phyloP scores from a whole-genome alignment of 2,113 vertebrate species.

The Platysteira castanea region DNA sequence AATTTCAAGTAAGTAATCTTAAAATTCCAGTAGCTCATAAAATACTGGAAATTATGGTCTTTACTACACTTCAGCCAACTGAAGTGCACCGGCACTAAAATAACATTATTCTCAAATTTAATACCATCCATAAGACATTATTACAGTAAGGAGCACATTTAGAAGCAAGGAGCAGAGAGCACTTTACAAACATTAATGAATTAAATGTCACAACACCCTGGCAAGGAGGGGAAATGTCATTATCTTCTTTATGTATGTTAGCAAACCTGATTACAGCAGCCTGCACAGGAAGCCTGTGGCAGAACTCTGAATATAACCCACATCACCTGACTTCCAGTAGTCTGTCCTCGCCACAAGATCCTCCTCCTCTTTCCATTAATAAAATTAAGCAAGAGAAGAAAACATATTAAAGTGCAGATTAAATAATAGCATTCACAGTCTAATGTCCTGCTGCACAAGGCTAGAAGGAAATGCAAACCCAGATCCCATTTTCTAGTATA shows the following conservation, averaged over 20 bases:
- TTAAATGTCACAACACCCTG: slow-evolving; percentile 50
- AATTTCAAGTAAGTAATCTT: slow-evolving; percentile 44
- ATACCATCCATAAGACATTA: slow-evolving; percentile 3
- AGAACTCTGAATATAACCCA: slow-evolving; percentile 28
- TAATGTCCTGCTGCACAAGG: background rate
- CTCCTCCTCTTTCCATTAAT: slow-evolving; percentile 41
- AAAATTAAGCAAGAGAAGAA: slow-evolving; percentile 38
- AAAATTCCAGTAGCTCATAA: slow-evolving; percentile 57
- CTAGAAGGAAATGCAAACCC: slow-evolving; percentile 29
- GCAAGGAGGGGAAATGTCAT: slow-evolving; percentile 35
- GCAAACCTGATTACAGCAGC: slow-evolving; percentile 48
- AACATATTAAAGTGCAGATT: slow-evolving; percentile 13
- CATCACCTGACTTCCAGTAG: slow-evolving; percentile 58
- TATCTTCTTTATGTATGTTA: slow-evolving; percentile 35
- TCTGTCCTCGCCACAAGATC: background rate
- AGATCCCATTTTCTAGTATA: background rate
- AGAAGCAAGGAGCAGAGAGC: slow-evolving; percentile 20
- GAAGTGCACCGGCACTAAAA: background rate
- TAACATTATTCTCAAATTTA: slow-evolving; percentile 41
- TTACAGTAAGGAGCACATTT: slow-evolving; percentile 17
- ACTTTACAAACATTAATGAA: slow-evolving; percentile 61
- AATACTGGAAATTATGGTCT: slow-evolving; percentile 28
- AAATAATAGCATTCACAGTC: background rate
- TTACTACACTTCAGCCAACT: background rate
- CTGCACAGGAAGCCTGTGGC: slow-evolving; percentile 52